A percentile compares a stretch with the other conserved stretches of the same genome.
Conservation (phyloP, 2,113 vertebrate species). For the Ciconia stormi region DNA sequence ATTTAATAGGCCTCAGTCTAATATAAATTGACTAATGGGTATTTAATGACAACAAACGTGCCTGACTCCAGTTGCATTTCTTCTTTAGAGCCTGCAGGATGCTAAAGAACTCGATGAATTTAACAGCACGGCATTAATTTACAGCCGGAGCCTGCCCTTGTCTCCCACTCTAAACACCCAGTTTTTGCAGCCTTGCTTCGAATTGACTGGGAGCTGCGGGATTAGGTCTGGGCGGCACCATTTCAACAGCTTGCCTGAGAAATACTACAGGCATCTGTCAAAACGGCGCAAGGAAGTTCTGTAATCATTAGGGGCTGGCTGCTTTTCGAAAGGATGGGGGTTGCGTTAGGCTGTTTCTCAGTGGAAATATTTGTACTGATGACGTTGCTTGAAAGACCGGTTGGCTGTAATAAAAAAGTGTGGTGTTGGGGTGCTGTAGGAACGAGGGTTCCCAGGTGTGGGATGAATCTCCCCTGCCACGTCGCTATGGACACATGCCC, state of each 20-base stretch:
- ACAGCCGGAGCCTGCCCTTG: background rate
- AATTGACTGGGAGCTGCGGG: background rate
- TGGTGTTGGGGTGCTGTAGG: background rate
- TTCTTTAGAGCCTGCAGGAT: background rate
- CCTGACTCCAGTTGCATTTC: background rate
- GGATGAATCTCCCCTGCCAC: background rate
- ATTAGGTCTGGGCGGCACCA: too few species aligned
- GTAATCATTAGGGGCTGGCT: background rate
- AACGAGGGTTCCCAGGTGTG: background rate
- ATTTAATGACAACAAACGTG: background rate
- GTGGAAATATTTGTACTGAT: too few species aligned
- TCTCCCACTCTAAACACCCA: background rate
- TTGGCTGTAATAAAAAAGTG: too few species aligned
- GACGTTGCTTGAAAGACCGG: accelerated
- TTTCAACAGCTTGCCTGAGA: background rate
- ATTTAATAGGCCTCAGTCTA: background rate
- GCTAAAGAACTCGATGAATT: background rate
- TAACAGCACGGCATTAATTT: accelerated
- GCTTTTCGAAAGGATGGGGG: too few species aligned
- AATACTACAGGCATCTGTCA: background rate
- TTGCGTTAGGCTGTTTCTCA: background rate
- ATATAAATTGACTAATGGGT: background rate
- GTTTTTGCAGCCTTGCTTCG: background rate
- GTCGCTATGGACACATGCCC: background rate
- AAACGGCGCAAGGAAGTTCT: accelerated